These are phyloP conservation scores for Hyposmocoma kahamanoa DNA, from an alignment of 1,140 invertebrate species.

Conservation along the genomic window DNA sequence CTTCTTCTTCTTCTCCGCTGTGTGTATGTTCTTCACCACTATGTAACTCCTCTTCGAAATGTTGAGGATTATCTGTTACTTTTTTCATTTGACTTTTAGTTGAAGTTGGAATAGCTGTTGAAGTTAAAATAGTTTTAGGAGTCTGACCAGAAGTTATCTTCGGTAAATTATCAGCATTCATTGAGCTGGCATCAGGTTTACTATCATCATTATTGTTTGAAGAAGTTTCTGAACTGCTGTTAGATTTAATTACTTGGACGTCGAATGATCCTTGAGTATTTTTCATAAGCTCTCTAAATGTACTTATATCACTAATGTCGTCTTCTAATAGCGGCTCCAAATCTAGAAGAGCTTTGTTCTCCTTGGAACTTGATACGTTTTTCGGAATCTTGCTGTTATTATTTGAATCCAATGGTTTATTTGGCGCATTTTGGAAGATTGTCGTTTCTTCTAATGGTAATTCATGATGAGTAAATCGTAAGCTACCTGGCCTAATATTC, in stretches of 20 bases:
- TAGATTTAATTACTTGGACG: constrained; percentile 73
- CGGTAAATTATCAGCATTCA: constrained; percentile 47
- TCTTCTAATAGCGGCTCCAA: constrained; percentile 74
- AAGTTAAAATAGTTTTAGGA: constrained; percentile 13
- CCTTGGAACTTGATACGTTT: constrained; percentile 53
- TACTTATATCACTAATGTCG: constrained; percentile 64
- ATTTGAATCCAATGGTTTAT: constrained; percentile 24
- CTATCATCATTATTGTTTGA: constrained; percentile 36
- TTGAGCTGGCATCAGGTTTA: constrained; percentile 55
- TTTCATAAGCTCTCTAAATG: constrained; percentile 68
- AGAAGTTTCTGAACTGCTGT: no score
- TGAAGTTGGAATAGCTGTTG: constrained; percentile 22
- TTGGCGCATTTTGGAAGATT: constrained; percentile 23
- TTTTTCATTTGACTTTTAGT: constrained; percentile 15
- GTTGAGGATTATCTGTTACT: constrained; percentile 21
- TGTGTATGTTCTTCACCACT: constrained; percentile 32
- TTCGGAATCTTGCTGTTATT: constrained; percentile 29
- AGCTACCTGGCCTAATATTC: constrained; percentile 38
- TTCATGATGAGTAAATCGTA: constrained; percentile 51
- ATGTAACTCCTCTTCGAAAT: constrained; percentile 32
- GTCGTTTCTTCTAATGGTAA: constrained; percentile 36
- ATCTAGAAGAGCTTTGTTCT: constrained; percentile 70
- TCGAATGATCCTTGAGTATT: constrained; percentile 68
- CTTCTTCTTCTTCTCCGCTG: constrained; percentile 46
- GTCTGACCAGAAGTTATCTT: constrained; percentile 26